A percentile compares a stretch with the other conserved stretches of the same genome.
These are phyloP conservation scores for Avahi laniger DNA, from an alignment of 2,797 vertebrate species.

Conservation along the genomic window DNA sequence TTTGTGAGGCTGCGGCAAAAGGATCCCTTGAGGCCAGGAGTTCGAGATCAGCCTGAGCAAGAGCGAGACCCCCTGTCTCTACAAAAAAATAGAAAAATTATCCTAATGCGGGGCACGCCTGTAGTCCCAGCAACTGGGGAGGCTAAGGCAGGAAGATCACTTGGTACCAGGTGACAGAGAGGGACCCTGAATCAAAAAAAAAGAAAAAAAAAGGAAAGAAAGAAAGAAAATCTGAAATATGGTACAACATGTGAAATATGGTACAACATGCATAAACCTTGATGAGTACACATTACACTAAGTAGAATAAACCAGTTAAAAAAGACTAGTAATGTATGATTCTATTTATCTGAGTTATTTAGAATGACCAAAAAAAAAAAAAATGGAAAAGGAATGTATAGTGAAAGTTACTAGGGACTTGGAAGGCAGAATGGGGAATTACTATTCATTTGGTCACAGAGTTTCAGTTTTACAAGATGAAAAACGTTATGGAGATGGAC, in stretches of 20 bases:
- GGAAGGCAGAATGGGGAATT: neutral
- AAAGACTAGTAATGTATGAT: neutral
- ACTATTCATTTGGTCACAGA: neutral
- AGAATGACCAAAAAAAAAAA: neutral
- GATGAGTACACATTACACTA: no score
- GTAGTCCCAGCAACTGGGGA: neutral
- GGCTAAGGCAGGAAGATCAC: neutral
- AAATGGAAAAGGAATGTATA: neutral
- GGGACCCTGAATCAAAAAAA: no score
- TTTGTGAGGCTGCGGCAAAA: neutral
- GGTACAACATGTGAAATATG: neutral
- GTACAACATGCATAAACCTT: neutral
- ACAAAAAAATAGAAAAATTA: neutral
- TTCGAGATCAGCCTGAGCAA: neutral
- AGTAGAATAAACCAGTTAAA: neutral
- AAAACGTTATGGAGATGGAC: neutral
- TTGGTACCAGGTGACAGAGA: neutral
- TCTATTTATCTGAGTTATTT: neutral
- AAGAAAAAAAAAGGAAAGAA: neutral
- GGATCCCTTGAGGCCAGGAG: neutral
- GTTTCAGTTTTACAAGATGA: neutral
- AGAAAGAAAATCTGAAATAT: neutral
- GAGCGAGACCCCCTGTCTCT: neutral
- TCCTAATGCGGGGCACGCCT: neutral
- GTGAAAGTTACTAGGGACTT: neutral